phyloP scores from a whole-genome alignment of 2,888 invertebrate genomes.

The Amblyteles armatorius region DNA sequence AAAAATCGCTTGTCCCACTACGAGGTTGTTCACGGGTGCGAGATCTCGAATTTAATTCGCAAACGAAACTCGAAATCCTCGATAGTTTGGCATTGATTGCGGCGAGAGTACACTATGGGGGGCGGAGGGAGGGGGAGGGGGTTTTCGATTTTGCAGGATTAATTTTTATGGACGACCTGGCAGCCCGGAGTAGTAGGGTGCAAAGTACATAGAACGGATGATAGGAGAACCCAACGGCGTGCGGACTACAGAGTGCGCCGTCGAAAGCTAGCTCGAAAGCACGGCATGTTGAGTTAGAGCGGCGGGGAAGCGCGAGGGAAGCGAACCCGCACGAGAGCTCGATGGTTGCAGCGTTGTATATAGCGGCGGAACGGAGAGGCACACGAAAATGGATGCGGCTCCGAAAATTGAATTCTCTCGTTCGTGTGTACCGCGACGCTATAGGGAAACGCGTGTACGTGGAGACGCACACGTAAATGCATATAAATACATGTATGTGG shows the following conservation, averaged over 20 bases:
- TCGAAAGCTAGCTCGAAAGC: not conserved
- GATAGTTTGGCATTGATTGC: too few relatives aligned
- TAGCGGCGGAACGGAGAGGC: not conserved
- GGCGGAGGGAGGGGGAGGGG: too few relatives aligned
- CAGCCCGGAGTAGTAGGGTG: not conserved
- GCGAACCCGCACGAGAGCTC: slow-evolving; percentile 13
- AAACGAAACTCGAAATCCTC: too few relatives aligned
- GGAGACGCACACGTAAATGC: too few relatives aligned
- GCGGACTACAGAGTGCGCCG: not conserved
- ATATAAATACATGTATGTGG: not conserved
- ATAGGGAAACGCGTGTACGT: not conserved
- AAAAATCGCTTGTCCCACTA: too few relatives aligned
- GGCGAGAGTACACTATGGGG: too few relatives aligned
- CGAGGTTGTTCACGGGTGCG: too few relatives aligned
- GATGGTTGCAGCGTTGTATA: not conserved
- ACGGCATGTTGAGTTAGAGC: not conserved
- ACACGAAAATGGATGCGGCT: slow-evolving; percentile 38
- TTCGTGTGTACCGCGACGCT: slow-evolving; percentile 34
- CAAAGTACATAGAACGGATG: slow-evolving; percentile 8
- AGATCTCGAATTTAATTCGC: too few relatives aligned
- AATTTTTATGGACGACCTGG: not conserved
- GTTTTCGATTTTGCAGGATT: too few relatives aligned
- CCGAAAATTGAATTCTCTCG: slow-evolving; percentile 63
- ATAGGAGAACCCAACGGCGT: slow-evolving; percentile 1
- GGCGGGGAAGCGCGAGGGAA: not conserved